These are phyloP conservation scores for Penelope pileata DNA, from an alignment of 2,113 vertebrate species.

Conservation along the genomic window DNA sequence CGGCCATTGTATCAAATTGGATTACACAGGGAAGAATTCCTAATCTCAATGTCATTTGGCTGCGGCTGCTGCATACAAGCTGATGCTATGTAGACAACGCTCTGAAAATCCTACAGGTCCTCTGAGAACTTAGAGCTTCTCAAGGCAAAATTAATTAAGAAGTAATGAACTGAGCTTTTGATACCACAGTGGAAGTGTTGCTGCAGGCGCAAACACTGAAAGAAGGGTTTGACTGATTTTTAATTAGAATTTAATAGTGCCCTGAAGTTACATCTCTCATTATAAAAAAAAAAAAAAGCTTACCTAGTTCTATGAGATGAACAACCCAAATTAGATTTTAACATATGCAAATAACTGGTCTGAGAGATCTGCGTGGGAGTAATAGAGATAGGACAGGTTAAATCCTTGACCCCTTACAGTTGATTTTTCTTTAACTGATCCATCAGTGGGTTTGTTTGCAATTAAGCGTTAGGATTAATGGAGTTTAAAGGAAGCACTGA, in stretches of 20 bases:
- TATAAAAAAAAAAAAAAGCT: background rate
- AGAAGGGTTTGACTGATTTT: slow-evolving; percentile 60
- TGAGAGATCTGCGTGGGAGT: background rate
- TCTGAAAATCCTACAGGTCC: slow-evolving; percentile 49
- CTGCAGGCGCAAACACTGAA: slow-evolving; percentile 56
- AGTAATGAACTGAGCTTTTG: slow-evolving; percentile 61
- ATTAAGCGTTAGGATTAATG: background rate
- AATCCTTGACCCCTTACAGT: slow-evolving; percentile 19
- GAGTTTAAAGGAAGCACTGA: slow-evolving; percentile 2
- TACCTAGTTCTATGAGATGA: slow-evolving; percentile 33
- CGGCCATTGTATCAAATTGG: slow-evolving; percentile 37
- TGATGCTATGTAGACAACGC: background rate
- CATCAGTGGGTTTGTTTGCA: slow-evolving; percentile 39
- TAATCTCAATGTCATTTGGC: slow-evolving; percentile 7
- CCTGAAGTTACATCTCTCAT: slow-evolving; percentile 57
- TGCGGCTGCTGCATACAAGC: background rate
- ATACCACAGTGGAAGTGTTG: slow-evolving; percentile 34
- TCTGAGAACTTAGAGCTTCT: slow-evolving; percentile 49
- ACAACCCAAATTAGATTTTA: slow-evolving; percentile 60
- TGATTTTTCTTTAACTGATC: slow-evolving; percentile 49
- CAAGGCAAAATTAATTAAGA: slow-evolving; percentile 72
- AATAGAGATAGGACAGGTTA: slow-evolving; percentile 18
- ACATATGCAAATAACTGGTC: slow-evolving; percentile 34
- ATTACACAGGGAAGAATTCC: slow-evolving; percentile 40
- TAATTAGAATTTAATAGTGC: slow-evolving; percentile 73